Evolutionary conservation across 2,797 vertebrate species (phyloP), one percentile per base, ranked within the genome.

Genomic region (Gymnocypris eckloni): DNA sequence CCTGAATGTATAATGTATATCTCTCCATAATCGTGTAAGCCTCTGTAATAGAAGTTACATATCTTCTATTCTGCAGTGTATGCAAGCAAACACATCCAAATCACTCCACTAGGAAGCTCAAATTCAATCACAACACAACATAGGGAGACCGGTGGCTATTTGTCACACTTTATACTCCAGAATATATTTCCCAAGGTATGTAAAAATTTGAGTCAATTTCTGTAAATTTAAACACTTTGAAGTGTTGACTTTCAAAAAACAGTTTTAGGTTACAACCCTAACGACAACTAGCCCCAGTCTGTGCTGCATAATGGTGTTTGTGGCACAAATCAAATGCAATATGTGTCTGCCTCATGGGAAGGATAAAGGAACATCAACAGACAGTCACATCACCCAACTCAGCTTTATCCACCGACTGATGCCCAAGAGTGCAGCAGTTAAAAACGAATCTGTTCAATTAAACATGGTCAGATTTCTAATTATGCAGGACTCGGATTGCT

Each of bases 391-490:
- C 54, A 79, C 33, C 54, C 61, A 33, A 20, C 80, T 85, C 54
- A 75, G 56, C 72, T 78, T 86, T 83, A 85, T 87, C 78, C 76
- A 52, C 52, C n/a, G 85, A 89, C 85, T 87, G 76, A 90, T 90
- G 88, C 91, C 93, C 92, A 76, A 78, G 28, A 93, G 93, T 90
- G 90, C 90, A 89, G 86, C 56, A 77, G 85, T 77, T 90, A 90
- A 91, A 91, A 79, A 88, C 79, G 90, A 90, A 90, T 92, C 88
- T 91, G 90, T 92, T 89, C 92, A 91, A 39, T 86, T 90, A 91
- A 93, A 89, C 92, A 93, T 81, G 89, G 88, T 89, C 88, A 56
- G 89, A 91, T 92, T 94, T 92, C 90, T 93, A 92, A 95, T 93
- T 93, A 93, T 91, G 83, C 91, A 92, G 90, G 88, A 84, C 52